Evolutionary conservation across 37 sponge, comb jelly and placozoan genomes (phyloP).

Genomic region (Tethya wilhelma): DNA sequence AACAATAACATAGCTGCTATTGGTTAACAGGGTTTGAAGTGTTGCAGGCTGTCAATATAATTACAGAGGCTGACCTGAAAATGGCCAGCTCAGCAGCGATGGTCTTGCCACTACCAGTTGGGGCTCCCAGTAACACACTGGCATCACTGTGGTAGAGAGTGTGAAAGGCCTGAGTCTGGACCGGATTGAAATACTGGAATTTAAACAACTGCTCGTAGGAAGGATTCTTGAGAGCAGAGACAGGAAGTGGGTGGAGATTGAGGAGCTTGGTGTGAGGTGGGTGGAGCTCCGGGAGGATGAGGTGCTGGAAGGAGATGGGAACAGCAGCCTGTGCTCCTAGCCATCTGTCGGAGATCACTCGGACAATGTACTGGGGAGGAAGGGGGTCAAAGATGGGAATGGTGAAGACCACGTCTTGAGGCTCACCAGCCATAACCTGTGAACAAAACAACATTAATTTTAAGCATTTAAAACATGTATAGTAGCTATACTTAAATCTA

Average conservation of each 20-base stretch:
- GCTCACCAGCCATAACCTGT: slow-evolving; percentile 71
- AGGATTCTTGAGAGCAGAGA: slow-evolving; percentile 74
- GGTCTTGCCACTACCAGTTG: slow-evolving; percentile 99
- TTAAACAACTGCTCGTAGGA: slow-evolving; percentile 68
- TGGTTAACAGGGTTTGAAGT: too few species aligned
- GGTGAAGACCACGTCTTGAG: slow-evolving; percentile 88
- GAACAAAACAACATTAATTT: not conserved
- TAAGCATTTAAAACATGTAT: too few species aligned
- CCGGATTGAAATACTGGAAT: slow-evolving; percentile 94
- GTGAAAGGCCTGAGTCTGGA: slow-evolving; percentile 98
- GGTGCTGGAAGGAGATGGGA: slow-evolving; percentile 87
- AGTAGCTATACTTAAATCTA: too few species aligned
- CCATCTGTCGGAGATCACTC: slow-evolving; percentile 94
- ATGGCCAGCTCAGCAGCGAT: slow-evolving; percentile 99
- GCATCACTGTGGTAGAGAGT: slow-evolving; percentile 93
- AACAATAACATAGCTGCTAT: too few species aligned
- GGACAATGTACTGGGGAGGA: slow-evolving; percentile 86
- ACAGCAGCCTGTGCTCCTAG: slow-evolving; percentile 82
- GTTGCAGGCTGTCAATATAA: not conserved
- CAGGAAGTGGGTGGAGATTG: slow-evolving; percentile 93
- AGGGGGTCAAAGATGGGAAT: slow-evolving; percentile 94
- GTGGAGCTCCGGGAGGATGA: slow-evolving; percentile 94
- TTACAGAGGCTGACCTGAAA: slow-evolving; percentile 52
- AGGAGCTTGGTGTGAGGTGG: slow-evolving; percentile 97
- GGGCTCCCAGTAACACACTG: slow-evolving; percentile 94